Percentiles rank a stretch among this genome's conserved stretches.
Evolutionary conservation across 2,113 vertebrate genomes (phyloP).

Genomic region (Nerophis lumbriciformis): DNA sequence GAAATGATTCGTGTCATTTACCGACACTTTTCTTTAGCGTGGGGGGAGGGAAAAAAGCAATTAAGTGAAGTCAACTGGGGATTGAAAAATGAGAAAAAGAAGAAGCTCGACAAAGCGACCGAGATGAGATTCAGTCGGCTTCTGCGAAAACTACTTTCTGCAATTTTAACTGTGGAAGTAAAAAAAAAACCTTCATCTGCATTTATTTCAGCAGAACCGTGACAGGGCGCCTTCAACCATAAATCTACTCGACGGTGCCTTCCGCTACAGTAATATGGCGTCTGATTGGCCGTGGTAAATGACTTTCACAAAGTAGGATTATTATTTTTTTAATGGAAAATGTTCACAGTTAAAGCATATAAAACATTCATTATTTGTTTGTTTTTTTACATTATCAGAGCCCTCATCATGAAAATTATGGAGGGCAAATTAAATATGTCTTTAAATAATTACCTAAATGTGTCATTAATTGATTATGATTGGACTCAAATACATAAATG

Average conservation of each 20-base stretch:
- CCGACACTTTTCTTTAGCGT: conserved; percentile 68
- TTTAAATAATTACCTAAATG: no score
- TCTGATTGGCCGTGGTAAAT: no score
- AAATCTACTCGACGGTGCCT: background rate
- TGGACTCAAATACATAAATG: no score
- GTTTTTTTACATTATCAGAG: no score
- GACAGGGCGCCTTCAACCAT: conserved; percentile 42
- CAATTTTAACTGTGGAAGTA: conserved; percentile 68
- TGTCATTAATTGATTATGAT: no score
- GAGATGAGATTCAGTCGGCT: conserved; percentile 70
- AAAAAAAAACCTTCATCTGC: conserved; percentile 49
- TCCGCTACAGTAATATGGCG: no score
- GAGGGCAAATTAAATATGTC: no score
- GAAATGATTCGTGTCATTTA: conserved; percentile 75
- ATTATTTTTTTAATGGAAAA: no score
- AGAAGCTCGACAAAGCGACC: conserved; percentile 67
- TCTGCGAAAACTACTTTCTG: conserved; percentile 67
- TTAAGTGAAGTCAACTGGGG: conserved; percentile 76
- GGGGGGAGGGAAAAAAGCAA: conserved; percentile 62
- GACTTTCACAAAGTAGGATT: no score
- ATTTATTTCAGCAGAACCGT: conserved; percentile 39
- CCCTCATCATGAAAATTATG: no score
- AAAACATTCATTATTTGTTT: no score
- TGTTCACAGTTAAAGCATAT: no score
- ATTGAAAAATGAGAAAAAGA: conserved; percentile 68